Evolutionary conservation across 1,140 invertebrate species (phyloP).

Genomic region (Apolygus lucorum): DNA sequence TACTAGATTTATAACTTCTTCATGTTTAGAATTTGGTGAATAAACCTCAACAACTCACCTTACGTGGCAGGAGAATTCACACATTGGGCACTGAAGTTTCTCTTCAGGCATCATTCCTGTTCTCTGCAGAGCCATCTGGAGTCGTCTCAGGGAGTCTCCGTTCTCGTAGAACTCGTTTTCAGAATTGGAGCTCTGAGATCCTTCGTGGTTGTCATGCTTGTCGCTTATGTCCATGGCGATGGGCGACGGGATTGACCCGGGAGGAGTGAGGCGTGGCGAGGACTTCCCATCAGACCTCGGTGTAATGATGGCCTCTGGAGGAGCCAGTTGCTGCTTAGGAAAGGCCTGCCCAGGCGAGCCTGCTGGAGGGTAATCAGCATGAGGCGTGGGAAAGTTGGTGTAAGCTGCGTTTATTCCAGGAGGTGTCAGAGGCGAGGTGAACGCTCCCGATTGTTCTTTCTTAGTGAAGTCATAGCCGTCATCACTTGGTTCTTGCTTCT

Average conservation of each 20-base stretch:
- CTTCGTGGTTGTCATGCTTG: constrained; percentile 14
- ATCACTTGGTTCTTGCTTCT: constrained; percentile 24
- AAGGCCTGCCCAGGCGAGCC: background rate
- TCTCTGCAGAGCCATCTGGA: constrained; percentile 32
- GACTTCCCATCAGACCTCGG: constrained; percentile 4
- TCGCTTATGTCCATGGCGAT: background rate
- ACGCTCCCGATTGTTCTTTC: background rate
- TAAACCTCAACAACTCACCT: constrained; percentile 27
- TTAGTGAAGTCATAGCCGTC: constrained; percentile 9
- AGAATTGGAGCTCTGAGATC: constrained; percentile 16
- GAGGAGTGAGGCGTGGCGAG: constrained; percentile 2
- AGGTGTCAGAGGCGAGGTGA: constrained; percentile 16
- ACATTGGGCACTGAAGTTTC: constrained; percentile 31
- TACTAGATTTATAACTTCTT: no score
- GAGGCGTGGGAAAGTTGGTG: background rate
- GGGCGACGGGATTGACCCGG: constrained; percentile 9
- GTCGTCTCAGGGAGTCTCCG: constrained; percentile 26
- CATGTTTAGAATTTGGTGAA: no score
- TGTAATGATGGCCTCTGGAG: background rate
- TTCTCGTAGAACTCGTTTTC: constrained; percentile 22
- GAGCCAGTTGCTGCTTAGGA: background rate
- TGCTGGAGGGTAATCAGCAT: background rate
- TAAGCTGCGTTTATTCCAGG: background rate
- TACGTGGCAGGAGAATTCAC: constrained; percentile 28
- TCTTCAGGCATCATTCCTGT: constrained; percentile 29